Evolutionary conservation across 2,113 vertebrate species (phyloP).

Genomic region (Morone chrysops): DNA sequence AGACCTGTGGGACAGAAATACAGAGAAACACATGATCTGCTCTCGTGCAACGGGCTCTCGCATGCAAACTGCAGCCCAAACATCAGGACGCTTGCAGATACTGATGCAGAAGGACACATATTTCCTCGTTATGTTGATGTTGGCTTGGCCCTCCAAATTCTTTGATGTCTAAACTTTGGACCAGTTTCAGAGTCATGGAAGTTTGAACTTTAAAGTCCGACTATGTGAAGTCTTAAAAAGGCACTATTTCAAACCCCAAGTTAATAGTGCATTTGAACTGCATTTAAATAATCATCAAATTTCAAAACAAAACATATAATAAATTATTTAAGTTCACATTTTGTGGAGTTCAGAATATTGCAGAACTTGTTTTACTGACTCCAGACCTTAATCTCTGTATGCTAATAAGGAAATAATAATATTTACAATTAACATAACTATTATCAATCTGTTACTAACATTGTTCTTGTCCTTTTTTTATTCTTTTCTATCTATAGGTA

Average conservation of each 20-base stretch:
- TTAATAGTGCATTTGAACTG: neutral
- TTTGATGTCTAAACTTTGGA: conserved; percentile 37
- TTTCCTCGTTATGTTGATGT: conserved; percentile 70
- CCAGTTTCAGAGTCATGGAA: neutral
- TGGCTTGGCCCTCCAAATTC: conserved; percentile 40
- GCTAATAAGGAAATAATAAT: too few species aligned
- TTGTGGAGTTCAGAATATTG: neutral
- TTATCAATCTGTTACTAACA: too few species aligned
- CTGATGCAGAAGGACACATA: conserved; percentile 57
- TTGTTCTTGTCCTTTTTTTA: neutral
- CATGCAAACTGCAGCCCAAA: conserved; percentile 50
- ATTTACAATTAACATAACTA: too few species aligned
- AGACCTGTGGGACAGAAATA: conserved; percentile 53
- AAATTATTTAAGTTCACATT: neutral
- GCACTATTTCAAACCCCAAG: neutral
- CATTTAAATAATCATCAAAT: neutral
- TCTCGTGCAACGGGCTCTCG: conserved; percentile 48
- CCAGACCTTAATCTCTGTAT: too few species aligned
- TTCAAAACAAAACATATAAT: neutral
- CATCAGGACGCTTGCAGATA: conserved; percentile 35
- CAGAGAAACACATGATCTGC: conserved; percentile 47
- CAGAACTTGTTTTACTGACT: neutral
- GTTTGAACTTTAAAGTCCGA: neutral
- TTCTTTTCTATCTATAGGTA: neutral
- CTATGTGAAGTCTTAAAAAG: neutral